These are phyloP conservation scores for Lysiphlebus fabarum DNA, from an alignment of 1,140 invertebrate genomes.

Conservation along the genomic window DNA sequence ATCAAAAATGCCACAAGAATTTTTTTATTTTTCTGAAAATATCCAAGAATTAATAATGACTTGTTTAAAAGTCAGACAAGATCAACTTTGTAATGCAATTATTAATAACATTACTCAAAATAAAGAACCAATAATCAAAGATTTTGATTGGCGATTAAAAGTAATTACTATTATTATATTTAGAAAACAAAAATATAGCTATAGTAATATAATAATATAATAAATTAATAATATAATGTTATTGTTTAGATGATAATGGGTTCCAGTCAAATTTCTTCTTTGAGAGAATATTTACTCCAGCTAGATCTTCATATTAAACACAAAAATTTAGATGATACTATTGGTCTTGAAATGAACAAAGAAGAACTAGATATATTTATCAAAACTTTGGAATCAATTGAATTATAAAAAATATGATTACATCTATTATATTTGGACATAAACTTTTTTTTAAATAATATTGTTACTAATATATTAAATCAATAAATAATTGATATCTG, in stretches of 20 bases:
- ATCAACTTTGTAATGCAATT: slow-evolving; percentile 37
- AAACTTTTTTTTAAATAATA: no score
- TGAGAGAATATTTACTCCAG: slow-evolving; percentile 44
- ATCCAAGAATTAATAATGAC: slow-evolving; percentile 35
- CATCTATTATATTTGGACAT: no score
- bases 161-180: slow-evolving; percentile 28
- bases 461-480: no score
- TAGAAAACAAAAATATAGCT: slow-evolving; percentile 4
- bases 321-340: slow-evolving; percentile 29
- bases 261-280: slow-evolving; percentile 44
- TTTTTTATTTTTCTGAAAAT: slow-evolving; percentile 38
- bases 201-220: background rate
- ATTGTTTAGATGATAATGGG: slow-evolving; percentile 45
- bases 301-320: slow-evolving; percentile 40
- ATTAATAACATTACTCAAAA: slow-evolving; percentile 35
- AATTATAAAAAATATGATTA: background rate
- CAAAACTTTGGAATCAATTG: slow-evolving; percentile 35
- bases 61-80: slow-evolving; percentile 40
- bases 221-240: background rate
- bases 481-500: background rate
- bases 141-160: slow-evolving; percentile 50
- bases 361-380: slow-evolving; percentile 45
- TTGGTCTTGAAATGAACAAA: slow-evolving; percentile 43
- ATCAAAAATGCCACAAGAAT: slow-evolving; percentile 45
- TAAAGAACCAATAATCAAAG: slow-evolving; percentile 34